phyloP scores from a whole-genome alignment of 1,140 invertebrate genomes.

The Euura lappo region DNA sequence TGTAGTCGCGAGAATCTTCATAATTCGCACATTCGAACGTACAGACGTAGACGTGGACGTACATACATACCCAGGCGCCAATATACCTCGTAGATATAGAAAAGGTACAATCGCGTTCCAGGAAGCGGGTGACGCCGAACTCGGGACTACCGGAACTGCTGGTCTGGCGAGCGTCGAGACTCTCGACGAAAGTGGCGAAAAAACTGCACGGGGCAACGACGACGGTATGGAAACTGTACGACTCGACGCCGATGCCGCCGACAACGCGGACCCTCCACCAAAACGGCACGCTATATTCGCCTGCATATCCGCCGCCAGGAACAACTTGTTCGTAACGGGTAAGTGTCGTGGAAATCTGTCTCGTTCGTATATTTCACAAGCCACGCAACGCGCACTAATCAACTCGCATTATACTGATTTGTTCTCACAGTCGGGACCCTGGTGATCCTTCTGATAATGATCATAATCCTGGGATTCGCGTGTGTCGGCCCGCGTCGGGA shows the following conservation, averaged over 20 bases:
- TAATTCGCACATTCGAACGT: not conserved
- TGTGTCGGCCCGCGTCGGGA: constrained; percentile 60
- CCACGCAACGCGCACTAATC: not conserved
- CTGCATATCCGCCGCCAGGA: constrained; percentile 41
- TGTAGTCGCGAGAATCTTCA: too few relatives aligned
- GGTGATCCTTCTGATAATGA: constrained; percentile 67
- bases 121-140: constrained; percentile 56
- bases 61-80: not conserved
- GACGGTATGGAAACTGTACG: constrained; percentile 76
- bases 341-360: constrained; percentile 11
- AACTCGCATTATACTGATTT: not conserved
- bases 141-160: constrained; percentile 58
- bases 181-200: constrained; percentile 65
- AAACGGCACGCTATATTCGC: constrained; percentile 44
- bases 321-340: constrained; percentile 49
- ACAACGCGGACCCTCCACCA: constrained; percentile 36
- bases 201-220: constrained; percentile 76
- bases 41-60: not conserved
- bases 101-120: constrained; percentile 21
- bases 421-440: constrained; percentile 46
- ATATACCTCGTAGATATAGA: constrained; percentile 13
- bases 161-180: constrained; percentile 81
- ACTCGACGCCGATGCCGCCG: constrained; percentile 51
- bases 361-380: not conserved
- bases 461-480: constrained; percentile 71